phyloP scores from a whole-genome alignment of 2,113 vertebrate genomes.

The Pipra filicauda region DNA sequence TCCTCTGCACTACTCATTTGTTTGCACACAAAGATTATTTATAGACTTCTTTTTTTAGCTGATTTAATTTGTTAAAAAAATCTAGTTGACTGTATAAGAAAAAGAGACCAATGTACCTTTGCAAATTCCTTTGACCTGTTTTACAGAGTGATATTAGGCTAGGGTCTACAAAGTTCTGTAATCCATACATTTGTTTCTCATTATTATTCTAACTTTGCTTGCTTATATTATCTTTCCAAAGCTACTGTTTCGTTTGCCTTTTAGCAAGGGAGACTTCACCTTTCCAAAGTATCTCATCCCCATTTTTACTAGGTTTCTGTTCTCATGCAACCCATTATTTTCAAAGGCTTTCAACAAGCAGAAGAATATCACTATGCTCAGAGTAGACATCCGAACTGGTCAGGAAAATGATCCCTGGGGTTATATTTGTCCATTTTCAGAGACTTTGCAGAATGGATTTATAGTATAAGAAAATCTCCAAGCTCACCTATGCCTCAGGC shows the following conservation, averaged over 20 bases:
- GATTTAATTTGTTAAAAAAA: not conserved
- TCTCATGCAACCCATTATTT: not conserved
- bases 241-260: not conserved
- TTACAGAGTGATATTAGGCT: not conserved
- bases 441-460: not conserved
- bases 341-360: not conserved
- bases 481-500: not conserved
- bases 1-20: not conserved
- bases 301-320: not conserved
- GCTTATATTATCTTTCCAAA: not conserved
- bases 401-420: not conserved
- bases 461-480: not conserved
- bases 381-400: not conserved
- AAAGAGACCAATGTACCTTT: not conserved
- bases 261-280: not conserved
- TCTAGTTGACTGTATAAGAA: not conserved
- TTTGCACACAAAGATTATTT: slow-evolving; percentile 21
- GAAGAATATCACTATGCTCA: not conserved
- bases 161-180: not conserved
- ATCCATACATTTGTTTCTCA: not conserved
- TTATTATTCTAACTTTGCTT: not conserved
- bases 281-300: not conserved
- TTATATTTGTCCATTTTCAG: not conserved
- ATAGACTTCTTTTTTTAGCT: not conserved
- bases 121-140: not conserved